Evolutionary conservation across 1,140 invertebrate genomes (phyloP), one percentile per base, ranked within the genome.

Genomic region (Caenorhabditis remanei): DNA sequence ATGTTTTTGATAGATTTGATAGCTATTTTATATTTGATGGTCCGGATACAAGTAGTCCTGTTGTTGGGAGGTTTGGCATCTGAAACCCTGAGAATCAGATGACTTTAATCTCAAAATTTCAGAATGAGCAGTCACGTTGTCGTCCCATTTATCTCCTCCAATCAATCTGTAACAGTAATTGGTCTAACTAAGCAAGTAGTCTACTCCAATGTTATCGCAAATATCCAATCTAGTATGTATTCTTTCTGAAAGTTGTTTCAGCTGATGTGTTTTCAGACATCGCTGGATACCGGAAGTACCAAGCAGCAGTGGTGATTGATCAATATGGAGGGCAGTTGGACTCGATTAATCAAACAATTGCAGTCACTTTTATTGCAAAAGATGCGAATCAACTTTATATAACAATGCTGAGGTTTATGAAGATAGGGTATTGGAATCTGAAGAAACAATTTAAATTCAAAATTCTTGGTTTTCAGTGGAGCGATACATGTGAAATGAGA

Each of bases 1-100:
- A 19, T 9, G 19, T 75, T 16, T 41, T 75, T 75, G 67, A 75
- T 46, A 46, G 5, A n/a, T 75, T 75, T 19, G 67, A 75, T 9
- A 75, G 67, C n/a, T 75, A 75, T 75, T 75, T 75, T 41, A 46
- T 75, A 19, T 75, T 75, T 19, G 67, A 75, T 46, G 67, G 67
- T 8, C 67, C 67, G 4, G 43, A 75, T 75, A 75, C 67, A 48
- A 32, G 24, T 46, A 75, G 67, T 75, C 40, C 40, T 46, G 67
- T 75, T 43, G 67, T 75, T 75, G 67, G 67, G n/a, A 75, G 67
- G 67, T 75, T 19, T 11, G 13, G 11, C 32, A 40, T 75, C 56
- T 58, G 19, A n/a, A n/a, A 19, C n/a, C 8, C n/a, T 21, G 8
- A 8, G 8, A n/a, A n/a, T n/a, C 19, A 5, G 16, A n/a, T 8